Base-by-base conservation (phyloP, 2,797 vertebrate species). In the Euphonia xanthogaster region DNA sequence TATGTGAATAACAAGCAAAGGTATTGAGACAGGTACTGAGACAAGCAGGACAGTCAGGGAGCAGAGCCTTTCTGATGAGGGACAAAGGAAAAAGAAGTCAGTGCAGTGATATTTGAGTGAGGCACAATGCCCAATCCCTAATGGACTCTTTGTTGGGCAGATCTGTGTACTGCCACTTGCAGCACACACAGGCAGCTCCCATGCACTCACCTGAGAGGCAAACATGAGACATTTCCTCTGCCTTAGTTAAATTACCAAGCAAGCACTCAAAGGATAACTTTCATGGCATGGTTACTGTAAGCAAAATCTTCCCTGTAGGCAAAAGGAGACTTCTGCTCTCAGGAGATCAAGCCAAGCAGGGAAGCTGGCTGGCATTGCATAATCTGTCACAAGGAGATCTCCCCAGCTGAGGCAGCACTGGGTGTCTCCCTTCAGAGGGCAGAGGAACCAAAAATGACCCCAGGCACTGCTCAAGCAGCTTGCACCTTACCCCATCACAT, bases 401-500 rank as follows among this genome's bases (percentile, higher is more conserved):
- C 74, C 51, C 20, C 20, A 2, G 50, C 62, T 28, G 77, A 53
- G 58, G 33, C 68, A 92, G 86, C 79, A 18, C 58, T 7, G 8
- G 37, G 28, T 71, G 78, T 88, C 60, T 83, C 55, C 65, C 33
- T 73, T 75, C 73, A 20, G 76, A 73, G 71, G 55, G 53, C 67
- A 90, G 60, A 44, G 73, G 73, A 55, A 86, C 89, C 85, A 88
- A 30, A 84, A 72, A 73, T 90, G 40, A 84, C 96, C 89, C 39
- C 93, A 91, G 95, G 96, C 96, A 60, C 37, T 0, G 1, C 85
- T 92, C 78, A 60, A 57, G 65, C 39, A 89, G 45, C 94, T 90
- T 73, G 18, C 87, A 75, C 89, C 82, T 91, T 96, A 86, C 87
- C 85, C 73, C 87, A 91, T 84, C 82, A 19, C 82, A 84, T 19